These are phyloP conservation scores for Moxostoma hubbsi DNA, from an alignment of 2,797 vertebrate genomes.

Conservation along the genomic window DNA sequence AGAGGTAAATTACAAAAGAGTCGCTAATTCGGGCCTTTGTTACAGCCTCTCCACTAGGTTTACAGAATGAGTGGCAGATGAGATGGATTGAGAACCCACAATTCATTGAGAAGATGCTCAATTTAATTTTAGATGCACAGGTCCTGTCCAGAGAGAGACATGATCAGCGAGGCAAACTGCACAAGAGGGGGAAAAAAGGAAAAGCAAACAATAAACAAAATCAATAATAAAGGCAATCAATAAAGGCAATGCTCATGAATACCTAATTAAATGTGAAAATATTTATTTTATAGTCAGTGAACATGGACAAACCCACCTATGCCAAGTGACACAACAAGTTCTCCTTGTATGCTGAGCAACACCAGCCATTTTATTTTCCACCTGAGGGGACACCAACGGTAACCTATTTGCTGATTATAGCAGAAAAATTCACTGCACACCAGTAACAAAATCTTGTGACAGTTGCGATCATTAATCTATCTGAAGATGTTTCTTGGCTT, in stretches of 20 bases:
- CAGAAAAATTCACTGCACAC: no score
- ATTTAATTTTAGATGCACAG: constrained; percentile 55
- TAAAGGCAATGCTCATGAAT: constrained; percentile 66
- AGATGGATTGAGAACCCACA: constrained; percentile 35
- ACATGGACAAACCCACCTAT: constrained; percentile 51
- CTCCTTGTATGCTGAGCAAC: constrained; percentile 55
- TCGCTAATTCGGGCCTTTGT: constrained; percentile 22
- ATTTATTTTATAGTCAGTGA: constrained; percentile 66
- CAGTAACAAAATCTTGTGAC: no score
- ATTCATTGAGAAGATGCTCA: constrained; percentile 26
- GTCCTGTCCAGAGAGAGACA: constrained; percentile 1
- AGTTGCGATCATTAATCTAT: neutral
- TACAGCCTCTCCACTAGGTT: constrained; percentile 3
- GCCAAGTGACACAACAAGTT: constrained; percentile 54
- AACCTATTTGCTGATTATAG: no score
- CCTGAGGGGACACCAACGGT: constrained; percentile 1
- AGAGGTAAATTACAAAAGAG: constrained; percentile 21
- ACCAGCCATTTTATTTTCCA: constrained; percentile 46
- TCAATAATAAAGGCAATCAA: constrained; percentile 68
- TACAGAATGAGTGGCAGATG: constrained; percentile 54
- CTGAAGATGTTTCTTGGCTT: no score
- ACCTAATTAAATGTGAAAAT: constrained; percentile 72
- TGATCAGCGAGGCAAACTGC: constrained; percentile 16
- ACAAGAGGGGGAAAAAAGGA: neutral
- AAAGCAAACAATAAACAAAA: constrained; percentile 59